These are phyloP conservation scores for Epicampocera succincta DNA, from an alignment of 2,888 invertebrate species.

Conservation along the genomic window DNA sequence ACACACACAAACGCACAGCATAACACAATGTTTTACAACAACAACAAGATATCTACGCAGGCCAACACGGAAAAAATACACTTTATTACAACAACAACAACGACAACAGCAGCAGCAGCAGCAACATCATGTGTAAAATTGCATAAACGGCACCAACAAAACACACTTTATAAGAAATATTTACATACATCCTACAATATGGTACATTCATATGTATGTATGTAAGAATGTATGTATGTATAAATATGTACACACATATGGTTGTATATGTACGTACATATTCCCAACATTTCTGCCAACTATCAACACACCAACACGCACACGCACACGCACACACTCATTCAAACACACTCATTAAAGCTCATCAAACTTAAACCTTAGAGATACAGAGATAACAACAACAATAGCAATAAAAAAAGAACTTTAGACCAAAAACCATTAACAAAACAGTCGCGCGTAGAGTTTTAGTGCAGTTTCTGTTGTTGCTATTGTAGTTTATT, in stretches of 20 bases:
- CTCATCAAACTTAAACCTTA: conserved; percentile 16
- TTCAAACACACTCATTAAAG: background rate
- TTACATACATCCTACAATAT: background rate
- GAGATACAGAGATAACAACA: background rate
- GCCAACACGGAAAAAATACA: background rate
- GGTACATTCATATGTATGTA: too few relatives aligned
- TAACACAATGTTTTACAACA: conserved; percentile 41
- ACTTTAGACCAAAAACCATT: background rate
- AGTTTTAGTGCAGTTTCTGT: conserved; percentile 4
- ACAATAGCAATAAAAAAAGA: background rate
- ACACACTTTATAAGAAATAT: background rate
- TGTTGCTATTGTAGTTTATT: too few relatives aligned
- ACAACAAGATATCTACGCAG: background rate
- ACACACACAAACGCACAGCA: background rate
- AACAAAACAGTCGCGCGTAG: conserved; percentile 40
- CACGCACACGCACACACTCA: too few relatives aligned
- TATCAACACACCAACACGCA: too few relatives aligned
- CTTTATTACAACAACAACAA: conserved; percentile 11
- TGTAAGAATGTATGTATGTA: background rate
- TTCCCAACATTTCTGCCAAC: background rate
- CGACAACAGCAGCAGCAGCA: conserved; percentile 1
- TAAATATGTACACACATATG: background rate
- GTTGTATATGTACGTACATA: background rate
- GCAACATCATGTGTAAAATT: too few relatives aligned
- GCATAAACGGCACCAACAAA: too few relatives aligned